Evolutionary conservation across 2,888 invertebrate species (phyloP).

Genomic region (Nysson spinosus): DNA sequence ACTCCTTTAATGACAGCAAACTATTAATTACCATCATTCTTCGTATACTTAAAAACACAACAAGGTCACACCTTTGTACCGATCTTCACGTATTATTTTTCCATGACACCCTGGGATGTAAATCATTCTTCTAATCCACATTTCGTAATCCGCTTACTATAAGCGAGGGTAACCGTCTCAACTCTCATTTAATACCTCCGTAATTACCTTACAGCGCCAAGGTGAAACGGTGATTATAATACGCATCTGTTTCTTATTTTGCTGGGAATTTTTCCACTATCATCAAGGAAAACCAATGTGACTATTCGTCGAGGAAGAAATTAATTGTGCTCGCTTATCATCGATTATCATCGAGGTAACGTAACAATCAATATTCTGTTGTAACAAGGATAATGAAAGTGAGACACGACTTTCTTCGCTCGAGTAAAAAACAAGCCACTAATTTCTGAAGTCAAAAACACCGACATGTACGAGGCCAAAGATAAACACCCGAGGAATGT

Average conservation of each 20-base stretch:
- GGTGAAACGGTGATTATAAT: slow-evolving; percentile 22
- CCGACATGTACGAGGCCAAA: no score
- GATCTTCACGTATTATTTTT: slow-evolving; percentile 12
- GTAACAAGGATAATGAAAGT: no score
- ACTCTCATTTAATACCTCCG: slow-evolving; percentile 17
- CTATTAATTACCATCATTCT: slow-evolving; percentile 19
- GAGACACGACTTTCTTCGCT: no score
- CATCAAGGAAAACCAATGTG: background rate
- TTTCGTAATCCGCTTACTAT: slow-evolving; percentile 28
- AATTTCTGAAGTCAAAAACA: no score
- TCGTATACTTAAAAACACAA: background rate
- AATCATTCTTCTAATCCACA: slow-evolving; percentile 4
- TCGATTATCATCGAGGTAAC: background rate
- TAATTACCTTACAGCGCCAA: slow-evolving; percentile 18
- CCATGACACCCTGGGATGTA: slow-evolving; percentile 19
- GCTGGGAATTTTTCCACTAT: slow-evolving; percentile 5
- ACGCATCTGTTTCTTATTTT: slow-evolving; percentile 1
- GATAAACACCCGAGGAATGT: no score
- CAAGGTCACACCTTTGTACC: slow-evolving; percentile 21
- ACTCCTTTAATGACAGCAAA: slow-evolving; percentile 14
- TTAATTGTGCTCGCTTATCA: background rate
- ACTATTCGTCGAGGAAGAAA: background rate
- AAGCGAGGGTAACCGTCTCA: slow-evolving; percentile 24
- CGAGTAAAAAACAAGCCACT: no score
- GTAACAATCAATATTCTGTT: no score